phyloP scores from a whole-genome alignment of 2,888 invertebrate genomes.

The Mesodorylaimus sp. region DNA sequence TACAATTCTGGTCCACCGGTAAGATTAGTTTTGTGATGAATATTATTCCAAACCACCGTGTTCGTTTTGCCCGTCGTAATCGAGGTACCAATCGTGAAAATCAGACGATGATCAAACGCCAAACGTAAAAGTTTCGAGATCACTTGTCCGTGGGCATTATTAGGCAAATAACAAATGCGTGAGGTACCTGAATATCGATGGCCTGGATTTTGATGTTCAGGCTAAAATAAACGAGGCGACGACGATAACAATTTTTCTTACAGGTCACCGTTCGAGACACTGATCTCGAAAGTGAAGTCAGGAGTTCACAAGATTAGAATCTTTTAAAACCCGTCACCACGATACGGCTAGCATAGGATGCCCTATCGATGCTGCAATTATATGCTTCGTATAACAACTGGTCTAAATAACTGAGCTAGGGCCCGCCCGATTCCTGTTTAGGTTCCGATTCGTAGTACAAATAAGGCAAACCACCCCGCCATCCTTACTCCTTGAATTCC shows the following conservation, averaged over 20 bases:
- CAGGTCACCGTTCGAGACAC: not conserved
- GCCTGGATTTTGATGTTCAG: slow-evolving; percentile 18
- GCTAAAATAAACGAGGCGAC: not conserved
- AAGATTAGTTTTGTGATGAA: slow-evolving; percentile 55
- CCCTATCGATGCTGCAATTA: too few relatives aligned
- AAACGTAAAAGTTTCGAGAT: slow-evolving; percentile 54
- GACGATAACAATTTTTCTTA: not conserved
- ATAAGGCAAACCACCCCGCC: too few relatives aligned
- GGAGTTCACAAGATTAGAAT: too few relatives aligned
- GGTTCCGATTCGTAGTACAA: too few relatives aligned
- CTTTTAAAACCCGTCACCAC: too few relatives aligned
- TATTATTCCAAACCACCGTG: slow-evolving; percentile 75
- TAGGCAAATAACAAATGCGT: slow-evolving; percentile 18
- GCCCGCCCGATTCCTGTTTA: too few relatives aligned
- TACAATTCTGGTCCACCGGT: not conserved
- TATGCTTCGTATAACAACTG: too few relatives aligned
- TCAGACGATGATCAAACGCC: slow-evolving; percentile 61
- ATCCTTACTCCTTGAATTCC: not conserved
- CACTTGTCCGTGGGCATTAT: slow-evolving; percentile 26
- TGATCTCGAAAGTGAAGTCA: too few relatives aligned
- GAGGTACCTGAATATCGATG: slow-evolving; percentile 15
- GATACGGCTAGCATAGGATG: too few relatives aligned
- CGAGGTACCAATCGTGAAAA: slow-evolving; percentile 68
- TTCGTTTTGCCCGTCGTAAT: slow-evolving; percentile 74
- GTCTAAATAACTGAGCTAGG: too few relatives aligned